These are phyloP conservation scores for Hypolimnas misippus DNA, from an alignment of 2,888 invertebrate species.

Conservation along the genomic window DNA sequence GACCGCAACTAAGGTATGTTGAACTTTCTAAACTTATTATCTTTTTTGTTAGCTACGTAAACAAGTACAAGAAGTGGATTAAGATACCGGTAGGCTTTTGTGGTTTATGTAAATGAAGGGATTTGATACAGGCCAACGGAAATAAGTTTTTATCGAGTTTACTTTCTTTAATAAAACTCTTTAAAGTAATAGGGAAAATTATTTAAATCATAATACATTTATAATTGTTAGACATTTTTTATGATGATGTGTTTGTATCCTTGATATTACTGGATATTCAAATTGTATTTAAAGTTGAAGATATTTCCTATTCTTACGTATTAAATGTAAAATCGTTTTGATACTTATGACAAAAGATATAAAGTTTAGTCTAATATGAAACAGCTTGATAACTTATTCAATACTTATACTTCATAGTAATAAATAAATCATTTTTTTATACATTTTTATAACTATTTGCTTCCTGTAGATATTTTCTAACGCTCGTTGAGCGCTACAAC, in stretches of 20 bases:
- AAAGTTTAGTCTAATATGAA: too few species aligned
- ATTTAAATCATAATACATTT: too few species aligned
- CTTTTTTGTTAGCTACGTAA: conserved; percentile 24
- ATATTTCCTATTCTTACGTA: too few species aligned
- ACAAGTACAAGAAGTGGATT: conserved; percentile 11
- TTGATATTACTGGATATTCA: too few species aligned
- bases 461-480: not conserved
- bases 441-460: too few species aligned
- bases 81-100: not conserved
- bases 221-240: too few species aligned
- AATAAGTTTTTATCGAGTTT: not conserved
- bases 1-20: conserved; percentile 43
- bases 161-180: not conserved
- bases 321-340: too few species aligned
- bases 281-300: too few species aligned
- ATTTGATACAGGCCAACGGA: not conserved
- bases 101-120: conserved; percentile 18
- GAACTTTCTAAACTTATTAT: conserved; percentile 29
- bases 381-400: not conserved
- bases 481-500: not conserved
- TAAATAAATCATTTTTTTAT: too few species aligned
- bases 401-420: too few species aligned
- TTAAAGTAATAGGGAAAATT: not conserved
- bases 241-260: too few species aligned
- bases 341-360: too few species aligned